Evolutionary conservation across 2,797 vertebrate genomes (phyloP).

Genomic region (Hapalemur alaotrensis): DNA sequence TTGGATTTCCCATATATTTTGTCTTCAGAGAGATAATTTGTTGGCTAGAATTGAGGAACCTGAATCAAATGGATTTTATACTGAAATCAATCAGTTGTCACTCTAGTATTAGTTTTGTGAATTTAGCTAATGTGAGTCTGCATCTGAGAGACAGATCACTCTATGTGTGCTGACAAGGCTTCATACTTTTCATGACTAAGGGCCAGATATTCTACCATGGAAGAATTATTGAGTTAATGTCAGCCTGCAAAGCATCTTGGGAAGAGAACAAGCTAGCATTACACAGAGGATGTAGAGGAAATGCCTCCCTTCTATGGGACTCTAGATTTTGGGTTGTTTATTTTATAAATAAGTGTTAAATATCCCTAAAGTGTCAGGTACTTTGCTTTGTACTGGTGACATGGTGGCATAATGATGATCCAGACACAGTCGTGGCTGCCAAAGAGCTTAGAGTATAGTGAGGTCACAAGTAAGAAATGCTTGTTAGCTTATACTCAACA

Average conservation of each 20-base stretch:
- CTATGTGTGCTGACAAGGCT: neutral
- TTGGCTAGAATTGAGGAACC: conserved; percentile 4
- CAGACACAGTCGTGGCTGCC: neutral
- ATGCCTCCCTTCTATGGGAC: neutral
- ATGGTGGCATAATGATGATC: neutral
- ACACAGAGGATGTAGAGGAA: neutral
- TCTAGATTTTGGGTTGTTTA: neutral
- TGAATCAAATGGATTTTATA: conserved; percentile 18
- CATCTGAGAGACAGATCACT: neutral
- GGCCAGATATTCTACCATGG: neutral
- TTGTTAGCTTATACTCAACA: neutral
- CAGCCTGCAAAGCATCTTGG: neutral
- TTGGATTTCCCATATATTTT: neutral
- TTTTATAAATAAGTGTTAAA: neutral
- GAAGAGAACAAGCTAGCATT: neutral
- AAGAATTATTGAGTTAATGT: neutral
- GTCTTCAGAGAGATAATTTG: neutral
- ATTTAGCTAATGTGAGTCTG: neutral
- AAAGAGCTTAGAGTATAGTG: neutral
- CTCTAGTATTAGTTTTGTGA: conserved; percentile 10
- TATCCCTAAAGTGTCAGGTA: neutral
- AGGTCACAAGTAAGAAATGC: neutral
- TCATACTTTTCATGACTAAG: neutral
- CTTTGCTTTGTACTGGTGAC: neutral
- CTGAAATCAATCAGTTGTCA: conserved; percentile 37